Base-by-base conservation (phyloP, 1,140 invertebrate species). In the Lethocerus indicus region DNA sequence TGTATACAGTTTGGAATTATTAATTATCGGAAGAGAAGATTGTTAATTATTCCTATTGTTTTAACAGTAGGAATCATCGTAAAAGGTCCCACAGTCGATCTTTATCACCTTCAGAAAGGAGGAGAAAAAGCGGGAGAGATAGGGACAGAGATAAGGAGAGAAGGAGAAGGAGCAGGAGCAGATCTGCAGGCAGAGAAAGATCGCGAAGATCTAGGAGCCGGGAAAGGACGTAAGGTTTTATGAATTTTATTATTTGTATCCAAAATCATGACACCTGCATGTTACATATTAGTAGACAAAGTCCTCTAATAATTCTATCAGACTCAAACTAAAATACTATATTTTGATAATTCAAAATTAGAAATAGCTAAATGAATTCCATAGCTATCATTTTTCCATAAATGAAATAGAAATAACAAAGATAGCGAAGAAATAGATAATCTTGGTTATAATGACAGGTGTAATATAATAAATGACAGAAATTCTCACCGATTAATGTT, bases 131-230 rank as follows among this genome's bases (percentile, higher is more conserved):
- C 50, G 52, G 48, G 12, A 47, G 57, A 27, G 52, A 54, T 37
- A 47, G 52, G 18, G 67, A 66, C 26, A 51, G 56, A 28, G 54
- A 58, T 27, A 47, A 54, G 52, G 52, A 47, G 23, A 54, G 60
- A 23, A 57, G 61, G 26, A 43, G 57, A 39, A 55, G 59, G 7
- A 57, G 56, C 39, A 50, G 61, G 27, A 58, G 58, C 21, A 51
- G 61, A 47, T 62, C 61, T 20, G 54, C 56, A 53, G 59, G 58
- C 27, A 57, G 60, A 47, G 53, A 57, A 25, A 54, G 59, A 49
- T 41, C 44, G 20, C 53, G 54, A 36, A 56, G 77, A 16, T 78
- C 77, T 7, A 66, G 76, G 47, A 79, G 77, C 55, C 67, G 75
- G 53, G 76, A 77, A 18, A 67, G 73, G 37, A 65, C 47, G 39